These are phyloP conservation scores for Bucco capensis DNA, from an alignment of 2,113 vertebrate genomes.

Conservation along the genomic window DNA sequence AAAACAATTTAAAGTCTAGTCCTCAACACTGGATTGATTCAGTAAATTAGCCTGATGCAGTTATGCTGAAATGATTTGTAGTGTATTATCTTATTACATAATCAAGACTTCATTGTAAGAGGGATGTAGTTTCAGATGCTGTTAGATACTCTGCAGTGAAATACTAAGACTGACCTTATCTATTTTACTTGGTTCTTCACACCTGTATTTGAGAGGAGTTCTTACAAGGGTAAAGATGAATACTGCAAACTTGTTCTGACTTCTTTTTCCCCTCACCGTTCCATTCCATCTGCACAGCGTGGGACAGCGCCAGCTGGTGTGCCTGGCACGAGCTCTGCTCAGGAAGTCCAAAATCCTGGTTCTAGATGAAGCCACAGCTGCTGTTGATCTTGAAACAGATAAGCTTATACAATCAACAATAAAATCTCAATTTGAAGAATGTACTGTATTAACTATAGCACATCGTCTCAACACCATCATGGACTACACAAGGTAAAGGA, in stretches of 20 bases:
- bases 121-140: not conserved
- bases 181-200: not conserved
- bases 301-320: slow-evolving; percentile 92
- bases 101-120: not conserved
- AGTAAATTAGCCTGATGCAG: not conserved
- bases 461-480: slow-evolving; percentile 94
- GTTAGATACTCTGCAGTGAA: not conserved
- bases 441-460: slow-evolving; percentile 93
- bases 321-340: slow-evolving; percentile 90
- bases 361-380: slow-evolving; percentile 93
- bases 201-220: not conserved
- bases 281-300: slow-evolving; percentile 65
- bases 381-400: slow-evolving; percentile 93
- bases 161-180: not conserved
- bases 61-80: not conserved
- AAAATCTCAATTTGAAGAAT: slow-evolving; percentile 87
- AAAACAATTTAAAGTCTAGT: not conserved
- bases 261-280: not conserved
- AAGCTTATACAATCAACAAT: slow-evolving; percentile 94
- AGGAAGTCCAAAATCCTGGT: slow-evolving; percentile 93
- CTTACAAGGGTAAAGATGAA: not conserved
- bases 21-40: not conserved
- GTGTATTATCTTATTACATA: not conserved
- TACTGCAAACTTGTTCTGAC: not conserved
- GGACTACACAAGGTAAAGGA: slow-evolving; percentile 88